Conservation (phyloP, 64 coral and sea anemone genomes). For the Exaiptasia diaphana region DNA sequence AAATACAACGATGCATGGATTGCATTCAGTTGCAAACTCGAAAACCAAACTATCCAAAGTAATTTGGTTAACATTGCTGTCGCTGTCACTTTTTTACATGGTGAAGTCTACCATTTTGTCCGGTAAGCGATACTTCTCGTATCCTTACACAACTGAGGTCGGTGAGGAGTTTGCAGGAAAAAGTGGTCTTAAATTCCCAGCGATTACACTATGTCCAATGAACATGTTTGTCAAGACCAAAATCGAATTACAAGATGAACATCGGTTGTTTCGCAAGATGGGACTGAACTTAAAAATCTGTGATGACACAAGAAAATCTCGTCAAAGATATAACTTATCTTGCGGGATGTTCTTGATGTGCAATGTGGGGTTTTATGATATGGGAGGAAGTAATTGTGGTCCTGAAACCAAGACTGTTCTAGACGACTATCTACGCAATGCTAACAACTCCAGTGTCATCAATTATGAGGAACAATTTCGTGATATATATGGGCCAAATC, state of each 20-base stretch:
- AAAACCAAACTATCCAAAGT: not conserved
- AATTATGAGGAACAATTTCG: slow-evolving; percentile 37
- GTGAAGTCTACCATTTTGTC: slow-evolving; percentile 2
- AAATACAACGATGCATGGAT: slow-evolving; percentile 21
- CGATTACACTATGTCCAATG: slow-evolving; percentile 36
- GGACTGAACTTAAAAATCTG: slow-evolving; percentile 30
- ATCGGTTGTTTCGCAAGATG: not conserved
- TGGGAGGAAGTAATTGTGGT: not conserved
- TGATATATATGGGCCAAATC: slow-evolving; percentile 13
- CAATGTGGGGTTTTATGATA: not conserved
- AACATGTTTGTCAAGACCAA: slow-evolving; percentile 44
- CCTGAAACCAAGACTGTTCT: not conserved
- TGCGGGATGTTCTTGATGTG: slow-evolving; percentile 47
- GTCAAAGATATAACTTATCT: slow-evolving; percentile 25
- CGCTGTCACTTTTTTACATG: not conserved
- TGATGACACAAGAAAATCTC: not conserved
- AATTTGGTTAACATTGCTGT: slow-evolving; percentile 25
- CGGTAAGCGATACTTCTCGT: not conserved
- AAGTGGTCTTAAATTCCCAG: slow-evolving; percentile 18
- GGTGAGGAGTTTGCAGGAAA: slow-evolving; percentile 38
- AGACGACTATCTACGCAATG: not conserved
- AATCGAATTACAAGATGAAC: slow-evolving; percentile 7
- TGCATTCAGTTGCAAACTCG: slow-evolving; percentile 15
- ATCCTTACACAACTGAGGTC: slow-evolving; percentile 40
- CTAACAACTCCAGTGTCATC: not conserved